Percentiles rank a stretch among this genome's conserved stretches.
These are phyloP conservation scores for Hoplostethus atlanticus DNA, from an alignment of 2,797 vertebrate genomes.

Conservation along the genomic window DNA sequence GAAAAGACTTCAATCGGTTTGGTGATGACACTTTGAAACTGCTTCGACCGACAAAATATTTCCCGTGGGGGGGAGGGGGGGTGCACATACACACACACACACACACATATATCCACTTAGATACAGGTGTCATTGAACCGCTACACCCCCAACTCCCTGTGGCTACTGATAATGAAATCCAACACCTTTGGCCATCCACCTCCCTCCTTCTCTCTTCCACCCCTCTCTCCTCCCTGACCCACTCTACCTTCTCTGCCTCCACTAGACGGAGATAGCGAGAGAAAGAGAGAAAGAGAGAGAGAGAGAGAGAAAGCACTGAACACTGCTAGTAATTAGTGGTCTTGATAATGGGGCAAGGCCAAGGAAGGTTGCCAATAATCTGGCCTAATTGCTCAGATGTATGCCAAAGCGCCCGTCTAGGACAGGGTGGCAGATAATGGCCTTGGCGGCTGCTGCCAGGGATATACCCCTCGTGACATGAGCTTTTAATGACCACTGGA, in stretches of 20 bases:
- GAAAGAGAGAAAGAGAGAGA: constrained; percentile 9
- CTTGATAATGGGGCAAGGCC: constrained; percentile 85
- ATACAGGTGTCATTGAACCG: constrained; percentile 11
- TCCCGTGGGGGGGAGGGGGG: constrained; percentile 23
- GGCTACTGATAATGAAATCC: constrained; percentile 29
- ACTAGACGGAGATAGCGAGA: constrained; percentile 19
- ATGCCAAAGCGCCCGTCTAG: constrained; percentile 76
- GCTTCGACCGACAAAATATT: constrained; percentile 47
- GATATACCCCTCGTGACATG: constrained; percentile 64
- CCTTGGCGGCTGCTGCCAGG: constrained; percentile 77
- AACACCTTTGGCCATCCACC: constrained; percentile 30
- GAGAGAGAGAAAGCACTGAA: constrained; percentile 54
- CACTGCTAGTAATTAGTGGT: constrained; percentile 87
- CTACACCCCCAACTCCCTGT: background rate
- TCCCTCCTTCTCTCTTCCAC: constrained; percentile 19
- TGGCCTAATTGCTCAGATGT: constrained; percentile 85
- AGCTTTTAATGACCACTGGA: constrained; percentile 75
- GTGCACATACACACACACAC: constrained; percentile 17
- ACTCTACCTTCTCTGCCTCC: constrained; percentile 15
- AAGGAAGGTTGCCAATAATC: constrained; percentile 85
- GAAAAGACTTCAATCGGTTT: constrained; percentile 57
- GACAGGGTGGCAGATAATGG: constrained; percentile 80
- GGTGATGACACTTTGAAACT: constrained; percentile 37
- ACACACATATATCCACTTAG: background rate
- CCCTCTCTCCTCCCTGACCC: background rate